A percentile compares a stretch with the other conserved stretches of the same genome.
phyloP scores from a whole-genome alignment of 1,140 invertebrate species.

The Brachionus asplanchnoidis region DNA sequence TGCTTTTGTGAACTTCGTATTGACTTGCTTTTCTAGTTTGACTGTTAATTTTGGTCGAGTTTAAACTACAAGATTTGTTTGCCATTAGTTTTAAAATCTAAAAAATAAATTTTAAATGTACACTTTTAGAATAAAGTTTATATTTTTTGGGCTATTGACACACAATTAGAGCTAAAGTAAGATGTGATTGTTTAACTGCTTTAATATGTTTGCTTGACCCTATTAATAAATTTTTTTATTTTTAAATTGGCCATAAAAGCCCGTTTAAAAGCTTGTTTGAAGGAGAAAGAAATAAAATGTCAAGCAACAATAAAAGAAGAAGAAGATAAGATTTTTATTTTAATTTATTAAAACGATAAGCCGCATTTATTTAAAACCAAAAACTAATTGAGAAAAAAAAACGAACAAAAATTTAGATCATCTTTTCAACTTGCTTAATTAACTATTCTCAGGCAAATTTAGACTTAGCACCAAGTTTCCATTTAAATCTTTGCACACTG shows the following conservation, averaged over 20 bases:
- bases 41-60: background rate
- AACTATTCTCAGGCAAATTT: slow-evolving; percentile 4
- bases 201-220: slow-evolving; percentile 2
- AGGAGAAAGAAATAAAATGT: background rate
- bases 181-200: background rate
- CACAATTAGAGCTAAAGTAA: background rate
- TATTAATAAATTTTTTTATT: background rate
- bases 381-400: background rate
- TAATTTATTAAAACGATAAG: background rate
- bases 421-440: background rate
- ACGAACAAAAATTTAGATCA: background rate
- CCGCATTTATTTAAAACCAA: background rate
- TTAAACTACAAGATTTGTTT: background rate
- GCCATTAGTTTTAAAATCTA: background rate
- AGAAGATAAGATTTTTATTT: background rate
- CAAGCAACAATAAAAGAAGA: background rate
- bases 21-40: background rate
- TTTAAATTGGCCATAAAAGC: background rate
- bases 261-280: background rate
- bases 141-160: slow-evolving; percentile 15
- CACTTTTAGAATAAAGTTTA: background rate
- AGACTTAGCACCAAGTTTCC: slow-evolving; percentile 15
- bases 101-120: background rate
- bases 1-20: background rate
- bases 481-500: slow-evolving; percentile 27